Percentiles rank a stretch among this genome's conserved stretches.
phyloP scores from a whole-genome alignment of 2,113 vertebrate genomes.

The Rhea americana region DNA sequence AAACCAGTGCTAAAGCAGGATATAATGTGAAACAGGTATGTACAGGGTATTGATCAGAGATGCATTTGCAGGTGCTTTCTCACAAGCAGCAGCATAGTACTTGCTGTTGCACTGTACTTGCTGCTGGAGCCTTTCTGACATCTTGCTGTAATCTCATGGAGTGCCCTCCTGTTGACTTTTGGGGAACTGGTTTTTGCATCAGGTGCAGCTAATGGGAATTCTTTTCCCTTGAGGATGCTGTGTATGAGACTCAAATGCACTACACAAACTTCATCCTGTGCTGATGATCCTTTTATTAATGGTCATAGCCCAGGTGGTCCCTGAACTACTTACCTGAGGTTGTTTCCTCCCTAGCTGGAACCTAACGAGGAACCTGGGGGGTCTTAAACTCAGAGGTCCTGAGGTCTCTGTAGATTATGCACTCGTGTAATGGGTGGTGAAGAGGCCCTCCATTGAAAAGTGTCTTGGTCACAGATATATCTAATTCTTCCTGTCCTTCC shows the following conservation, averaged over 20 bases:
- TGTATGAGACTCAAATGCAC: neutral
- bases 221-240: neutral
- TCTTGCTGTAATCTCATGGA: neutral
- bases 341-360: neutral
- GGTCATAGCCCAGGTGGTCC: neutral
- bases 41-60: neutral
- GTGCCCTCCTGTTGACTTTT: neutral
- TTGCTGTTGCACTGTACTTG: neutral
- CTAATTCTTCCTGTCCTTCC: neutral
- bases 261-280: neutral
- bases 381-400: neutral
- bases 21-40: slow-evolving; percentile 82
- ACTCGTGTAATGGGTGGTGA: neutral
- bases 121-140: slow-evolving; percentile 1
- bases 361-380: neutral
- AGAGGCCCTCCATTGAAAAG: neutral
- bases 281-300: neutral
- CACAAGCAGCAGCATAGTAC: neutral
- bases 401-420: neutral
- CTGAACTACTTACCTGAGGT: neutral
- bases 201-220: neutral
- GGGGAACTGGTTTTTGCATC: neutral
- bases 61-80: neutral
- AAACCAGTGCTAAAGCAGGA: slow-evolving; percentile 83
- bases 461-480: neutral